A percentile compares a stretch with the other conserved stretches of the same genome.
Conservation (phyloP, 2,113 vertebrate species). For the Probosciger aterrimus region DNA sequence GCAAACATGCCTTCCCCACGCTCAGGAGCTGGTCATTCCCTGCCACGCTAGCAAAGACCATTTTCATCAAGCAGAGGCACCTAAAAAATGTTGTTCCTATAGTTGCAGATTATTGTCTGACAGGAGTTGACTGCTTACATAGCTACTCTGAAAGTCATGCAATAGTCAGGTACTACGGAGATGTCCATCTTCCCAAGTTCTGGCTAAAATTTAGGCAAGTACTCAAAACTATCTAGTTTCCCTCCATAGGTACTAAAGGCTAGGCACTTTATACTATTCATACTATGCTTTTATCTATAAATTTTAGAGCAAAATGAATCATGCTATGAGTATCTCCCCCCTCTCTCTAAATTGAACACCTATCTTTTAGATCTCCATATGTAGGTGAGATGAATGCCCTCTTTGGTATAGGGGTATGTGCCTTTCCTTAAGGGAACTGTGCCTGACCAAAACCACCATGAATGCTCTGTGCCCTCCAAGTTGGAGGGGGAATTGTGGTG, state of each 20-base stretch:
- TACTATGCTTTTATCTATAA: neutral
- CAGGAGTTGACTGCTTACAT: neutral
- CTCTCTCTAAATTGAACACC: neutral
- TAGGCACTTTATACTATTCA: neutral
- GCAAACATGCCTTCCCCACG: neutral
- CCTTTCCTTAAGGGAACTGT: neutral
- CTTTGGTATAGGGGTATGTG: neutral
- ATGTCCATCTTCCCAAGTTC: fast-evolving
- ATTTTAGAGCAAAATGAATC: neutral
- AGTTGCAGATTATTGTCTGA: neutral
- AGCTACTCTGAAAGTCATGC: neutral
- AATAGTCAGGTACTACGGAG: neutral
- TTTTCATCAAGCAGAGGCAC: neutral
- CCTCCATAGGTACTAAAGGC: neutral
- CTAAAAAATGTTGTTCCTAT: neutral
- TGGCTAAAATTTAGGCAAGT: neutral
- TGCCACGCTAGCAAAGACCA: neutral
- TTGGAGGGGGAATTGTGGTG: neutral
- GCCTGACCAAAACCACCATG: neutral
- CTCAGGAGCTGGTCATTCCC: neutral
- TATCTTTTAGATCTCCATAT: neutral
- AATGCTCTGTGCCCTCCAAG: neutral
- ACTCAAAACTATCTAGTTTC: neutral
- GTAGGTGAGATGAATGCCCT: neutral
- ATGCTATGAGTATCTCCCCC: neutral